Evolutionary conservation across 2,888 invertebrate species (phyloP).

Genomic region (Amblyjoppa fuscipennis): DNA sequence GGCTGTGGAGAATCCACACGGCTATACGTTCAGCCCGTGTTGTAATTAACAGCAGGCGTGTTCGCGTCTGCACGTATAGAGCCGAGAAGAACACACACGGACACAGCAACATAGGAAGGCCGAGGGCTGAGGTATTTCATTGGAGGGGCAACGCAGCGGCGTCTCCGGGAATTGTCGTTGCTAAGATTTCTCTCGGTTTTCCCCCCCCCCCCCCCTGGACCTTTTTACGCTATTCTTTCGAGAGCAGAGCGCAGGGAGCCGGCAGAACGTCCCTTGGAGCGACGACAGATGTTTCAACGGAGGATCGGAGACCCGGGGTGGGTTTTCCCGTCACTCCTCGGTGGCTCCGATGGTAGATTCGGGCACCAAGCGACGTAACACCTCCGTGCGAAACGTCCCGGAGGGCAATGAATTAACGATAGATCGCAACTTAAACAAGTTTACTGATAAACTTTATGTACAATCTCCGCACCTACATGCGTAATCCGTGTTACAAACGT

Average conservation of each 20-base stretch:
- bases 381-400: background rate
- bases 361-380: background rate
- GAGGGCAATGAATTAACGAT: background rate
- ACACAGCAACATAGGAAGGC: background rate
- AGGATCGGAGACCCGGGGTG: background rate
- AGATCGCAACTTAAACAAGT: constrained; percentile 24
- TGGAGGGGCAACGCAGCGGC: background rate
- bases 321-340: background rate
- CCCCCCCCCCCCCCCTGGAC: background rate
- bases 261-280: background rate
- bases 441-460: constrained; percentile 65
- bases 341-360: background rate
- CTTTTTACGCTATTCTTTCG: background rate
- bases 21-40: constrained; percentile 12
- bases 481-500: constrained; percentile 33
- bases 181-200: constrained; percentile 28
- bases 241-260: background rate
- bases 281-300: constrained; percentile 12
- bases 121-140: background rate
- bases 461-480: constrained; percentile 39
- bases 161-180: constrained; percentile 24
- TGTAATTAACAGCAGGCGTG: constrained; percentile 21
- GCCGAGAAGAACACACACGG: background rate
- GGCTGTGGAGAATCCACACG: background rate
- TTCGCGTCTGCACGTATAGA: background rate